Conservation (phyloP, 1,140 invertebrate species). For the Lucilia cuprina region DNA sequence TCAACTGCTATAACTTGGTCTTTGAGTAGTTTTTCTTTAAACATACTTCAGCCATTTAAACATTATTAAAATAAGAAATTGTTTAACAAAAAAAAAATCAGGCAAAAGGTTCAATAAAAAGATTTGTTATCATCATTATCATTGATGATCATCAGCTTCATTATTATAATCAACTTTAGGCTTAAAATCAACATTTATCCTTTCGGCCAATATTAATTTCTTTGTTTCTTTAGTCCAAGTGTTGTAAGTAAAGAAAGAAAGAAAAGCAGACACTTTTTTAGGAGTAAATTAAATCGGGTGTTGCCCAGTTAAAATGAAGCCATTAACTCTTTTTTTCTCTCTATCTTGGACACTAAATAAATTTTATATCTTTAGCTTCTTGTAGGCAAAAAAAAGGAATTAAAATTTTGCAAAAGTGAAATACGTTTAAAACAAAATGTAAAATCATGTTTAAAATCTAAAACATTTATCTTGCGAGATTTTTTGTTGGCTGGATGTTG, state of each 20-base stretch:
- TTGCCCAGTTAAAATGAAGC: slow-evolving; percentile 12
- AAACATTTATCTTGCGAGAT: neutral
- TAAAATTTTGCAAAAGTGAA: neutral
- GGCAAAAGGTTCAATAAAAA: neutral
- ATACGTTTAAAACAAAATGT: slow-evolving; percentile 15
- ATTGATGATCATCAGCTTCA: neutral
- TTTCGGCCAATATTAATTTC: slow-evolving; percentile 3
- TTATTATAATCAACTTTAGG: neutral
- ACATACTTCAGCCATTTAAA: too few relatives aligned
- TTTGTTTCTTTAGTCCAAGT: too few relatives aligned
- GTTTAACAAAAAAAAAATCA: too few relatives aligned
- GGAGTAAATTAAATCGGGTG: neutral
- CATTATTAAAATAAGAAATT: too few relatives aligned
- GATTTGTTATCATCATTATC: neutral
- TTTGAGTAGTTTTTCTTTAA: neutral
- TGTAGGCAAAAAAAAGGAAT: too few relatives aligned
- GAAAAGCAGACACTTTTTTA: neutral
- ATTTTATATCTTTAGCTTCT: too few relatives aligned
- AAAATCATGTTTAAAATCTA: slow-evolving; percentile 10
- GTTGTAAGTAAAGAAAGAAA: too few relatives aligned
- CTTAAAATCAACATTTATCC: neutral
- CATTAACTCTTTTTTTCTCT: neutral
- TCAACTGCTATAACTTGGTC: neutral
- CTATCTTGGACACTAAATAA: too few relatives aligned
- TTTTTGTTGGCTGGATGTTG: neutral